phyloP scores from a whole-genome alignment of 2,113 vertebrate genomes.

The Choloepus hoffmanni region DNA sequence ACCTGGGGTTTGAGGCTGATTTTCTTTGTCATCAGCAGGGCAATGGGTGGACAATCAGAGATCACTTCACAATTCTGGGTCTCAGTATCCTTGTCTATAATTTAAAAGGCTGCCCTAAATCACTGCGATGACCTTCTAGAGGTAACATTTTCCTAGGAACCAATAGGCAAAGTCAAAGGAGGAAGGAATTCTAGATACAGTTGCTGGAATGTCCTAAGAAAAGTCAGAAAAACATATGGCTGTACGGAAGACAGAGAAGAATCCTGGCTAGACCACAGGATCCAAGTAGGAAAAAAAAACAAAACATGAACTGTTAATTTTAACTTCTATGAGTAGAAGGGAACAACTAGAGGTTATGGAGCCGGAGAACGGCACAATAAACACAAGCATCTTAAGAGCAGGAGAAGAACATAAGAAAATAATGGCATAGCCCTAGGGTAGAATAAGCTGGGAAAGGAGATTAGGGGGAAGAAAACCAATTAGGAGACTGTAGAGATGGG shows the following conservation, averaged over 20 bases:
- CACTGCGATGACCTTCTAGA: neutral
- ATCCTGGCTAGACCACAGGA: neutral
- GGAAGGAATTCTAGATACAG: neutral
- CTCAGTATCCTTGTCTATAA: neutral
- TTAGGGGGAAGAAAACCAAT: neutral
- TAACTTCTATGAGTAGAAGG: neutral
- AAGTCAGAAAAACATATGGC: neutral
- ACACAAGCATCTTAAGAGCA: neutral
- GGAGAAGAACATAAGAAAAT: neutral
- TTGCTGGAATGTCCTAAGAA: neutral
- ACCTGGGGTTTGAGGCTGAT: neutral
- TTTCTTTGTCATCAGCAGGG: neutral
- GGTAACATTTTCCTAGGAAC: neutral
- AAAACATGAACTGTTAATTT: neutral
- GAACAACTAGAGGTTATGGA: neutral
- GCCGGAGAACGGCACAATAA: neutral
- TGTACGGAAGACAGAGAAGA: neutral
- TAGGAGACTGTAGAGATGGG: neutral
- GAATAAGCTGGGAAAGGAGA: neutral
- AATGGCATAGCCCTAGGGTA: neutral
- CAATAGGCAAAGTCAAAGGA: neutral
- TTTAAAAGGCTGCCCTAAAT: neutral
- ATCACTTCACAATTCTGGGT: neutral
- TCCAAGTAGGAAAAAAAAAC: neutral
- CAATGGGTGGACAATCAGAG: fast-evolving